Evolutionary conservation across 2,888 invertebrate genomes (phyloP).

Genomic region (Hemicrepidius hirtus): DNA sequence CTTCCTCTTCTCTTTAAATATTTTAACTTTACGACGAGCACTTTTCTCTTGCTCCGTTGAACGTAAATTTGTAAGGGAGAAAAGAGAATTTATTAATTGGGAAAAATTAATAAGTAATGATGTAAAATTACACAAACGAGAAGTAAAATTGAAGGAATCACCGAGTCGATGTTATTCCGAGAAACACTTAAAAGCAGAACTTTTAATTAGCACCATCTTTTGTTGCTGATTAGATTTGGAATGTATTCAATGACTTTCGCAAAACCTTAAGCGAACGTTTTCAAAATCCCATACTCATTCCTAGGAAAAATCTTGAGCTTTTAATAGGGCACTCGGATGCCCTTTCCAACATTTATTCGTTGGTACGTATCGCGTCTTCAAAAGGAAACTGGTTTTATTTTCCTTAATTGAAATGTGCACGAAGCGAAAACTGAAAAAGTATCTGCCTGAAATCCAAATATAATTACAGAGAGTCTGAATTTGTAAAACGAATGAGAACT

Average conservation of each 20-base stretch:
- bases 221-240: not conserved
- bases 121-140: conserved; percentile 36
- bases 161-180: not conserved
- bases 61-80: conserved; percentile 29
- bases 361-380: conserved; percentile 23
- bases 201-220: not conserved
- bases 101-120: conserved; percentile 39
- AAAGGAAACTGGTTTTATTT: conserved; percentile 52
- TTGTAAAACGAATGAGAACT: conserved; percentile 56
- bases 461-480: conserved; percentile 56
- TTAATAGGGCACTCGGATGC: not conserved
- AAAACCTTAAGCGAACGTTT: too few species aligned
- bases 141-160: conserved; percentile 18
- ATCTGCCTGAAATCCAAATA: conserved; percentile 60
- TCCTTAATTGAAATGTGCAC: conserved; percentile 64
- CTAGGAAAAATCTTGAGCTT: not conserved
- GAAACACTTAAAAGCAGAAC: not conserved
- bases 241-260: conserved; percentile 6
- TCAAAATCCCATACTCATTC: too few species aligned
- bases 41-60: conserved; percentile 32
- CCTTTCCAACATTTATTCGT: conserved; percentile 3
- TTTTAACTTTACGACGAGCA: conserved; percentile 54
- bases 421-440: conserved; percentile 65
- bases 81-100: conserved; percentile 41
- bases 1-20: conserved; percentile 53